Percentiles rank a stretch among this genome's conserved stretches.
phyloP scores from a whole-genome alignment of 2,113 vertebrate genomes.

The Nyctibius bracteatus region DNA sequence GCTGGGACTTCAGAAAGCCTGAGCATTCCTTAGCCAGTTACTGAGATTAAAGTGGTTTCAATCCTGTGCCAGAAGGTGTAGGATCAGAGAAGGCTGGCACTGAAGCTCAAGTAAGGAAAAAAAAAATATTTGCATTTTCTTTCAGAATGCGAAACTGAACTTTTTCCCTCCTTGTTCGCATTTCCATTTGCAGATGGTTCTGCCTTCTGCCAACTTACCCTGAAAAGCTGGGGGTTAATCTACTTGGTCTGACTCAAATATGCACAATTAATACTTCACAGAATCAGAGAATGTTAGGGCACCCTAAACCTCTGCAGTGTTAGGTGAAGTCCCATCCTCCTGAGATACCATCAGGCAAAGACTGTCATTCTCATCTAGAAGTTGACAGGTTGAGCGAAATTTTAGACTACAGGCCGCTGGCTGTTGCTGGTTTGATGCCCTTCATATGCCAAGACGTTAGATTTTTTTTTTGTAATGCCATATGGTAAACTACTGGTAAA shows the following conservation, averaged over 20 bases:
- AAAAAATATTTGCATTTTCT: not conserved
- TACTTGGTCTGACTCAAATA: not conserved
- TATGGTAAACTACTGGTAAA: not conserved
- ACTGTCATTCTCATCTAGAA: not conserved
- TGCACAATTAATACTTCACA: not conserved
- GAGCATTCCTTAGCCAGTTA: conserved; percentile 17
- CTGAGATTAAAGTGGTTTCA: not conserved
- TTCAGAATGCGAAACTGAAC: not conserved
- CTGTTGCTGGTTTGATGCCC: not conserved
- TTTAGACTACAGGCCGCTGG: not conserved
- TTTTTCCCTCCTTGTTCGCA: not conserved
- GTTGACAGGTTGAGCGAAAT: not conserved
- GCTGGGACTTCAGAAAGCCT: conserved; percentile 7
- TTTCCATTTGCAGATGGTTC: not conserved
- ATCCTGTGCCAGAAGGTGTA: conserved; percentile 18
- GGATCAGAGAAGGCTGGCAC: not conserved
- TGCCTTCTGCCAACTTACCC: not conserved
- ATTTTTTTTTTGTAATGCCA: not conserved
- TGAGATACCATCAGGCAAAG: not conserved
- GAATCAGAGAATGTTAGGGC: too few relatives aligned
- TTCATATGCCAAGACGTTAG: not conserved
- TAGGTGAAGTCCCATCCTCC: not conserved
- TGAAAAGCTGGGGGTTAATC: not conserved
- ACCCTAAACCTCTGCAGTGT: not conserved
- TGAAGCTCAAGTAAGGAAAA: not conserved